Conservation (phyloP, 2,888 invertebrate species). For the Esperia sulphurella region DNA sequence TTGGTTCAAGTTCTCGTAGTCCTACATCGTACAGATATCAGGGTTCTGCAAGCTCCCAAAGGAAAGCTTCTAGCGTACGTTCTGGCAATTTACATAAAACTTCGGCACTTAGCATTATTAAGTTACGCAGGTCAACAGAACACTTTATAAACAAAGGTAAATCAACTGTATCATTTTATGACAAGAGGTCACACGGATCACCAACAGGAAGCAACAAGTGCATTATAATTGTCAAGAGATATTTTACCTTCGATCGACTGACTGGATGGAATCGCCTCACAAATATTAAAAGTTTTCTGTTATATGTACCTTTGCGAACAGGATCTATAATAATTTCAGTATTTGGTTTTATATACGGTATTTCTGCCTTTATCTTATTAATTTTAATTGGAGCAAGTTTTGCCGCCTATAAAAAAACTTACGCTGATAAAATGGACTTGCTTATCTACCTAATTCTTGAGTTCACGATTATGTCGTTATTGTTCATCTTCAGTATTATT, state of each 20-base stretch:
- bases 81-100: too few species aligned
- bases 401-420: neutral
- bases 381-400: neutral
- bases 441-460: neutral
- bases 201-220: too few species aligned
- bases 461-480: neutral
- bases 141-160: too few species aligned
- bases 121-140: too few species aligned
- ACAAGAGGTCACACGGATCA: too few species aligned
- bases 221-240: too few species aligned
- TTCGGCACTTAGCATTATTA: too few species aligned
- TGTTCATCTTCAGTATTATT: neutral
- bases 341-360: neutral
- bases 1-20: neutral
- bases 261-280: neutral
- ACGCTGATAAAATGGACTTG: neutral
- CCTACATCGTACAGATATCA: too few species aligned
- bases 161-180: too few species aligned
- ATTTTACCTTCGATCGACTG: neutral
- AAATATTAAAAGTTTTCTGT: neutral
- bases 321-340: neutral
- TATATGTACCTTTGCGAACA: neutral
- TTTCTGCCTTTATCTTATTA: neutral
- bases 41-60: too few species aligned
- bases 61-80: too few species aligned